phyloP scores from a whole-genome alignment of 35 echinoderm and acorn worm genomes.

The Patiria miniata region DNA sequence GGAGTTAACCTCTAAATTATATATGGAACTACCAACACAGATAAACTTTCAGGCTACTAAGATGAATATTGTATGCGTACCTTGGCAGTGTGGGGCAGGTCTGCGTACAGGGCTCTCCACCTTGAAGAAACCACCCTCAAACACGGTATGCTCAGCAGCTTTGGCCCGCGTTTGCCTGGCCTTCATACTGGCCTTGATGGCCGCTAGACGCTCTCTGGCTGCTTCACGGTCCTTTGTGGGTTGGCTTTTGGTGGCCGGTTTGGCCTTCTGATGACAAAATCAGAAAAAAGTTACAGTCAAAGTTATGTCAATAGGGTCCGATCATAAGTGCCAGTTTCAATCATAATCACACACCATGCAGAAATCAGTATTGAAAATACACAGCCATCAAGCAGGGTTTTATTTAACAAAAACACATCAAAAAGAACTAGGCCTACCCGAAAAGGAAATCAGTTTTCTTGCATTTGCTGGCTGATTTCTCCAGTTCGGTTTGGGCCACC shows the following conservation, averaged over 20 bases:
- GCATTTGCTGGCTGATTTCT: too few species aligned
- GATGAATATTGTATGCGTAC: too few species aligned
- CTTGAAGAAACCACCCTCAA: constrained; percentile 91
- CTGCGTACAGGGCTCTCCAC: constrained; percentile 73
- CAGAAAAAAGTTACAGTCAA: background rate
- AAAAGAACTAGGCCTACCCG: too few species aligned
- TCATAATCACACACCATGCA: too few species aligned
- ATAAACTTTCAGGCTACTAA: too few species aligned
- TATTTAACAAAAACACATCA: too few species aligned
- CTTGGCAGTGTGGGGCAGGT: constrained; percentile 28
- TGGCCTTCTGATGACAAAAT: constrained; percentile 10
- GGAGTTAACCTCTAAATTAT: too few species aligned
- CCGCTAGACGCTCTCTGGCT: constrained; percentile 70
- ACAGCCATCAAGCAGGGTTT: too few species aligned
- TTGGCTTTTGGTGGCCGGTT: constrained; percentile 15
- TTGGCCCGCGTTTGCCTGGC: constrained; percentile 44
- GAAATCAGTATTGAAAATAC: too few species aligned
- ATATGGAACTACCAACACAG: too few species aligned
- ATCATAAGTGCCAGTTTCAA: background rate
- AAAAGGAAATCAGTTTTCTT: too few species aligned
- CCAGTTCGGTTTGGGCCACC: too few species aligned
- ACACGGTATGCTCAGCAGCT: constrained; percentile 61
- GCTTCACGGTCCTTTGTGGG: constrained; percentile 46
- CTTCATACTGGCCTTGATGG: constrained; percentile 82
- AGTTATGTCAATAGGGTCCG: background rate